These are phyloP conservation scores for Nemopilema nomurai DNA, from an alignment of 30 jellyfish, hydroid and myxozoan genomes.

Conservation along the genomic window DNA sequence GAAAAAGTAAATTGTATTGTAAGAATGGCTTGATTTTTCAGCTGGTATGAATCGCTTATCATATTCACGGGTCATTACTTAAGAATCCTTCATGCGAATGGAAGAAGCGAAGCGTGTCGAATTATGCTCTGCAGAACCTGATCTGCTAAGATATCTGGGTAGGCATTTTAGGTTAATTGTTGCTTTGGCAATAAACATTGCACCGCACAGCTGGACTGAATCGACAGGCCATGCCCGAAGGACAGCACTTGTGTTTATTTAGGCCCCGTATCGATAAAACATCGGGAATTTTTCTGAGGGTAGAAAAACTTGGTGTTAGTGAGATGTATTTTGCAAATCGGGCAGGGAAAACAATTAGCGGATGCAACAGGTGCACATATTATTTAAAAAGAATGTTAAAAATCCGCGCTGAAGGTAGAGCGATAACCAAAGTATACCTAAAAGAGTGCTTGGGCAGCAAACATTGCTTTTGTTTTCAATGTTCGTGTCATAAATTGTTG, in stretches of 20 bases:
- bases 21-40: neutral
- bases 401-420: too few relatives aligned
- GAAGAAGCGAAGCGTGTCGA: constrained; percentile 48
- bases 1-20: neutral
- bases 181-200: constrained; percentile 26
- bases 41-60: constrained; percentile 29
- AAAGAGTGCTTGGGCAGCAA: too few relatives aligned
- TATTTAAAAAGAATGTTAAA: too few relatives aligned
- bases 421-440: too few relatives aligned
- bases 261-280: neutral
- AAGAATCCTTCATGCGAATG: constrained; percentile 17
- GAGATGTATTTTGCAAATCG: neutral
- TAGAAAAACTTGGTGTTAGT: neutral
- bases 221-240: neutral
- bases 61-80: constrained; percentile 62
- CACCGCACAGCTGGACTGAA: neutral
- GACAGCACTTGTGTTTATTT: neutral
- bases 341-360: too few relatives aligned
- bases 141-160: neutral
- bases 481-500: too few relatives aligned
- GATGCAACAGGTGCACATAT: too few relatives aligned
- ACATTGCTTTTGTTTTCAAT: too few relatives aligned
- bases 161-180: constrained; percentile 10
- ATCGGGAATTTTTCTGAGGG: neutral
- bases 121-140: constrained; percentile 52